Percentiles rank a stretch among this genome's conserved stretches.
Evolutionary conservation across 2,888 invertebrate species (phyloP).

Genomic region (Eristalis intricaria): DNA sequence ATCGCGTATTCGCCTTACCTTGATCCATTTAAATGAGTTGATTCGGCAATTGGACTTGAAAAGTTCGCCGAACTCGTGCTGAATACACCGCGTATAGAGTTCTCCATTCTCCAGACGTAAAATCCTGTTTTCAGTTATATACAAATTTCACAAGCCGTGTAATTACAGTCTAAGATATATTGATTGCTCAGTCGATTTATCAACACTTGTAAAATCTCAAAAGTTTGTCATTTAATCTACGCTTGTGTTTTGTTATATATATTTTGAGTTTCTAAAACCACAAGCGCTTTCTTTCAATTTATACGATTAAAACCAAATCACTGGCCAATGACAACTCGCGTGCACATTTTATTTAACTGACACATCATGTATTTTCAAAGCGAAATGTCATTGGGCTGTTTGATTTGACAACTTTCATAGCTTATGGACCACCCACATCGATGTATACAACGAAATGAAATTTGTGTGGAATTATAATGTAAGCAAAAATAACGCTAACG

Average conservation of each 20-base stretch:
- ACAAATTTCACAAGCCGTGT: slow-evolving; percentile 5
- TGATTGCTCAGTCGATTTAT: not conserved
- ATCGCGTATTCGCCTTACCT: slow-evolving; percentile 67
- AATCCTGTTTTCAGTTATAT: not conserved
- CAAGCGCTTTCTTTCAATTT: slow-evolving; percentile 5
- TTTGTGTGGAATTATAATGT: too few relatives aligned
- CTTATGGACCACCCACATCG: slow-evolving; percentile 5
- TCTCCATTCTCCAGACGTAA: slow-evolving; percentile 41
- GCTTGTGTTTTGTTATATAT: not conserved
- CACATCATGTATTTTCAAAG: slow-evolving; percentile 14
- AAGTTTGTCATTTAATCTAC: not conserved
- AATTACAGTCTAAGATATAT: not conserved
- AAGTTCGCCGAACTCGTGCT: slow-evolving; percentile 77
- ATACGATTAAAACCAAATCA: slow-evolving; percentile 5
- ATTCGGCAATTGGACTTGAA: slow-evolving; percentile 78
- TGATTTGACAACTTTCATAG: not conserved
- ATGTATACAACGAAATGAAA: too few relatives aligned
- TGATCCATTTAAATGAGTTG: slow-evolving; percentile 77
- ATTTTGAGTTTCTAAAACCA: not conserved
- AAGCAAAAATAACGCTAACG: too few relatives aligned
- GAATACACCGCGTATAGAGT: slow-evolving; percentile 75
- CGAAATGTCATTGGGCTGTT: slow-evolving; percentile 5
- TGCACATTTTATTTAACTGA: slow-evolving; percentile 47
- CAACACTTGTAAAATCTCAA: not conserved
- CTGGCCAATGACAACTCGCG: not conserved